phyloP scores from a whole-genome alignment of 2,113 vertebrate species.

The Tangachromis dhanisi region DNA sequence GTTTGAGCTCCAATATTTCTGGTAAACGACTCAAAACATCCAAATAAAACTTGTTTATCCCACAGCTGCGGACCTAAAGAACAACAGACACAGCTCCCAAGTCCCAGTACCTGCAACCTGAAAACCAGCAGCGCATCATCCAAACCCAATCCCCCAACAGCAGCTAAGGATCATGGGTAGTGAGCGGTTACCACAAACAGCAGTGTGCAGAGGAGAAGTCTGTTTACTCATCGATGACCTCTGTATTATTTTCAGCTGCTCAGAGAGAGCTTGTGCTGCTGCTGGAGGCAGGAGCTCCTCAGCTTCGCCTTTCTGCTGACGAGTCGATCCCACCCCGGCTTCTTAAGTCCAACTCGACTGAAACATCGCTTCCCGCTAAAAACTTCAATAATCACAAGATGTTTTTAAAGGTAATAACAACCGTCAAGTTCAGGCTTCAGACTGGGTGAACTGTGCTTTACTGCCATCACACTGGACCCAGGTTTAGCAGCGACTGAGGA shows the following conservation, averaged over 20 bases:
- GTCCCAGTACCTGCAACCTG: neutral
- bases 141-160: neutral
- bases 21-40: neutral
- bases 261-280: neutral
- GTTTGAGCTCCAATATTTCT: neutral
- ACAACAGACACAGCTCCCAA: neutral
- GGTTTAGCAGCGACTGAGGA: neutral
- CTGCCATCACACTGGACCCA: neutral
- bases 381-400: neutral
- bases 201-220: neutral
- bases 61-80: neutral
- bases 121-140: neutral
- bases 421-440: neutral
- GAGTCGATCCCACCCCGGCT: neutral
- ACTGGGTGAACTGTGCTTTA: neutral
- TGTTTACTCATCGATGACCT: neutral
- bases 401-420: neutral
- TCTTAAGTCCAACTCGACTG: fast-evolving
- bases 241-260: neutral
- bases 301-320: neutral
- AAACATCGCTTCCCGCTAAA: neutral
- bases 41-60: neutral
- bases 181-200: neutral
- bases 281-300: neutral
- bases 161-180: neutral